Evolutionary conservation across 2,113 vertebrate species (phyloP), one percentile per base, ranked within the genome.

Genomic region (Sinocyclocheilus anophthalmus): DNA sequence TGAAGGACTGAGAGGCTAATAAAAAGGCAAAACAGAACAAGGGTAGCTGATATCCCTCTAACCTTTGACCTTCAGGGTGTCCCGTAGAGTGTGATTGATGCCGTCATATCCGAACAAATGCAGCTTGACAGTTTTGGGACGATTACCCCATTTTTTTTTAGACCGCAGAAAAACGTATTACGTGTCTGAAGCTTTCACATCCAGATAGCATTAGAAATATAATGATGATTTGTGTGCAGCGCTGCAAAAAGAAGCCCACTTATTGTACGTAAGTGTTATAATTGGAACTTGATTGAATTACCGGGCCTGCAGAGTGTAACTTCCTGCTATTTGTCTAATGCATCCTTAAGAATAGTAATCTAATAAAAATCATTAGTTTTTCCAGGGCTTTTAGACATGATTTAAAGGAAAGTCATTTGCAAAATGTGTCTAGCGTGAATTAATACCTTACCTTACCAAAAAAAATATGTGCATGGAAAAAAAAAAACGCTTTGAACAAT

Each of bases 311-410:
- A 94, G 90, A 95, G 95, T 94, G 92, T 96, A 94, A 96, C 95
- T 97, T 97, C 95, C 95, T 96, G 94, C 95, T 95, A 95, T 95
- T 95, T 96, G 94, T 95, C 95, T 96, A 96, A 96, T 96, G 96
- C 95, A 96, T 96, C 95, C 95, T 96, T 96, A 97, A 96, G 95
- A 96, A 95, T 92, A 93, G 91, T 96, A 97, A 97, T 97, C 96
- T 96, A 96, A 96, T 96, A 93, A 94, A 89, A 90, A 93, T 95
- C 93, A 94, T 95, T 96, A 96, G 94, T 94, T 96, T 93, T 94
- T 95, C 93, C 93, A 91, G 84, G 86, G 92, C 94, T 95, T 94
- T 95, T 94, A 95, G 93, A 91, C 94, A 88, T 92, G 92, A 93
- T 92, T 93, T 94, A 91, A 91, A 90, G 90, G 91, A 90, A 91